Conservation (phyloP, 2,888 invertebrate species). For the Polyommatus iphigenia region DNA sequence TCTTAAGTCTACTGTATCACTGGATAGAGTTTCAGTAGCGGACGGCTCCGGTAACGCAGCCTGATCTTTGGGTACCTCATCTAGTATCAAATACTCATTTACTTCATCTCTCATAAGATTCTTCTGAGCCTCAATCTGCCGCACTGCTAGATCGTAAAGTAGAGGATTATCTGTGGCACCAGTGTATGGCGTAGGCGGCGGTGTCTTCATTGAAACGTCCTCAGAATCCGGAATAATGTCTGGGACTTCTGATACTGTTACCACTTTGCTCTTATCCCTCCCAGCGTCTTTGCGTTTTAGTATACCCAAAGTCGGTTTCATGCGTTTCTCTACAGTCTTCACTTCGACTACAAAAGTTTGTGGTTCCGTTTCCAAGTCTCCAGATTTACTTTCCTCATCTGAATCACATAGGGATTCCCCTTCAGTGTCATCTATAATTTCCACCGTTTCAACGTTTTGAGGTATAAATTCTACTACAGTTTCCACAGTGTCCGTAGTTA, state of each 20-base stretch:
- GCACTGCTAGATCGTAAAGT: constrained; percentile 47
- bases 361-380: constrained; percentile 60
- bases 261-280: constrained; percentile 48
- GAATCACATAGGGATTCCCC: constrained; percentile 62
- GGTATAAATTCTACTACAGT: constrained; percentile 77
- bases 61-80: constrained; percentile 58
- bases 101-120: constrained; percentile 49
- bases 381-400: constrained; percentile 38
- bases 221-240: constrained; percentile 52
- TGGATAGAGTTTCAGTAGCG: constrained; percentile 49
- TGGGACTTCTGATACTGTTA: constrained; percentile 51
- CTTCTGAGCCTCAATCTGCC: constrained; percentile 47
- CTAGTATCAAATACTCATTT: constrained; percentile 59
- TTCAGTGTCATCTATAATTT: constrained; percentile 78
- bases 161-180: constrained; percentile 46
- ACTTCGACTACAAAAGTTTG: constrained; percentile 68
- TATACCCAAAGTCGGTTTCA: constrained; percentile 64
- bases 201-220: constrained; percentile 42
- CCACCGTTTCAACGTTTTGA: constrained; percentile 77
- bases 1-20: constrained; percentile 34
- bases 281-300: constrained; percentile 52
- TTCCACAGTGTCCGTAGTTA: constrained; percentile 74
- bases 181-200: constrained; percentile 49
- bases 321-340: constrained; percentile 62
- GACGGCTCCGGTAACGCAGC: constrained; percentile 64